phyloP scores from a whole-genome alignment of 1,140 invertebrate genomes.

The Anastrepha obliqua region DNA sequence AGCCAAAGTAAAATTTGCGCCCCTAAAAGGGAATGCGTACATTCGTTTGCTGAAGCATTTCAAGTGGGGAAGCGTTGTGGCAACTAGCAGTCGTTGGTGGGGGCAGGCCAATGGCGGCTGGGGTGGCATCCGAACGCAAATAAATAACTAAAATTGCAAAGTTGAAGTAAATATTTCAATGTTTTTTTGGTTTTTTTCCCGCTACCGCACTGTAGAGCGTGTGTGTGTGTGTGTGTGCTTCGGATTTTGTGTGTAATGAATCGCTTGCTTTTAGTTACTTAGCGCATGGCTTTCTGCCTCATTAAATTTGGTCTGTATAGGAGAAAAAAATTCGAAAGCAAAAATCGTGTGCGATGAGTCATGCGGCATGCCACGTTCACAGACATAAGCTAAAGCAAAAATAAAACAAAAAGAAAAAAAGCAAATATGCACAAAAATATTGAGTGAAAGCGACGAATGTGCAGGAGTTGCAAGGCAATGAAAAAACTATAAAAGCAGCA shows the following conservation, averaged over 20 bases:
- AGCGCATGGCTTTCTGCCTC: constrained; percentile 33
- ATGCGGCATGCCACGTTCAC: background rate
- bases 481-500: constrained; percentile 7
- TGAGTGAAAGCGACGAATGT: no score
- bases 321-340: background rate
- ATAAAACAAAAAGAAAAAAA: no score
- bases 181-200: background rate
- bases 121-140: background rate
- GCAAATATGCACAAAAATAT: no score
- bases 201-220: background rate
- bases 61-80: background rate
- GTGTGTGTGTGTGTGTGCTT: background rate
- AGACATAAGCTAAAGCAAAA: background rate
- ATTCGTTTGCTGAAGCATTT: background rate
- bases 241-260: background rate
- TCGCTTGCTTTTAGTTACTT: constrained; percentile 20
- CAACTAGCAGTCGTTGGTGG: background rate
- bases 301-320: constrained; percentile 9
- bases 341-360: constrained; percentile 32
- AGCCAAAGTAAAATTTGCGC: constrained; percentile 41
- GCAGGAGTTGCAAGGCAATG: background rate
- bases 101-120: background rate
- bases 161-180: constrained; percentile 42
- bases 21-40: constrained; percentile 12
- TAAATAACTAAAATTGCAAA: constrained; percentile 41